Evolutionary conservation across 2,888 invertebrate species (phyloP), one percentile per base, ranked within the genome.

Genomic region (Brenthis daphne): DNA sequence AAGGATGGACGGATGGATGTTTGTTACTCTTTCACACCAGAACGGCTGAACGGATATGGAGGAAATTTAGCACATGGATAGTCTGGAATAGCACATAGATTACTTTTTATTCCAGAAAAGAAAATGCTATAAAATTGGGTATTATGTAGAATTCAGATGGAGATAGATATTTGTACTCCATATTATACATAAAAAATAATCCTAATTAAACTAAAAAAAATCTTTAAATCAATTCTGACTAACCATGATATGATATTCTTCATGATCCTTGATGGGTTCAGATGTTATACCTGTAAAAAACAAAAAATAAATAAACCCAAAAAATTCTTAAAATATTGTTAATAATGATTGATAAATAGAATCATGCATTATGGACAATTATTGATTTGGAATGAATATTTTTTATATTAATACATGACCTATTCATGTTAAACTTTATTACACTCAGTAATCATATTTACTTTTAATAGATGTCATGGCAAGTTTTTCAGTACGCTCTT

Each of bases 221-320:
- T 6, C 3, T 43, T n/a, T 20, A 43, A 20, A 6, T 24, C 8
- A 14, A 8, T 24, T n/a, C 5, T 64, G 20, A 64, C 94, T 90
- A 88, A 97, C 98, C 96, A 98, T 94, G 81, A 98, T 95, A 83
- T 98, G 98, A 93, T 98, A 98, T 85, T 98, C 96, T 81, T 97
- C 97, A 86, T 97, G 96, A 68, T 96, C 97, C 84, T 96, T 96
- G 77, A 98, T 97, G 20, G 97, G 95, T 93, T 98, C 98, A 68
- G 94, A 94, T 81, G 94, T 92, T 77, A 93, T 92, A 78, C 91
- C 93, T 93, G 79, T 29, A 82, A 74, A 73, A 29, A 50, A 55
- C 51, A 50, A 64, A 53, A 33, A 2, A 47, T 8, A 48, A 6
- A 61, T 48, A 51, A 24, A 61, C 12, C 50, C 33, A 20, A 37